phyloP scores from a whole-genome alignment of 1,140 invertebrate species.

The Orchesella cincta region DNA sequence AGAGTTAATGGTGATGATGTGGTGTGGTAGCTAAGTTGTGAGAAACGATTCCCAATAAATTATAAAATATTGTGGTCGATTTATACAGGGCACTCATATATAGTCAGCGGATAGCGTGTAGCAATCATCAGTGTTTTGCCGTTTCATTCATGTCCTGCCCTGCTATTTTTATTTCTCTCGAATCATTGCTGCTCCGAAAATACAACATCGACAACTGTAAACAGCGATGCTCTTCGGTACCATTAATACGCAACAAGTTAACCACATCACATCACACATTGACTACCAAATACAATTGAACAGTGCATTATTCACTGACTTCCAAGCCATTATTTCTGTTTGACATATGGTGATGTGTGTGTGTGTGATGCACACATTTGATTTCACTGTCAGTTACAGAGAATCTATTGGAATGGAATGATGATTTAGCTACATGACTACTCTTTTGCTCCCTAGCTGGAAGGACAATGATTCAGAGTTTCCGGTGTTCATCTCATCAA shows the following conservation, averaged over 20 bases:
- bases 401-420: neutral
- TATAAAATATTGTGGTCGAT: neutral
- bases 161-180: neutral
- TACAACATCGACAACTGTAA: neutral
- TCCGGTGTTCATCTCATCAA: slow-evolving; percentile 26
- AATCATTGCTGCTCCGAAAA: neutral
- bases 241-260: neutral
- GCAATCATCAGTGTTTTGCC: neutral
- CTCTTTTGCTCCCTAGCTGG: neutral
- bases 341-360: slow-evolving; percentile 18
- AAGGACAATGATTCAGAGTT: slow-evolving; percentile 26
- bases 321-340: slow-evolving; percentile 14
- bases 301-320: neutral
- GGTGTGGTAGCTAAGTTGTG: neutral
- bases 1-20: neutral
- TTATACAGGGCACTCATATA: neutral
- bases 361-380: neutral
- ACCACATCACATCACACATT: neutral
- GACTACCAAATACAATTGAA: neutral
- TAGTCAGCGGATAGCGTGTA: too few species aligned
- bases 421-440: neutral
- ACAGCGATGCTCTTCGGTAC: neutral
- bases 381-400: neutral
- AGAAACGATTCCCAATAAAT: slow-evolving; percentile 21
- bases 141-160: neutral